These are phyloP conservation scores for Poeciliopsis presidionis DNA, from an alignment of 2,797 vertebrate species.

Conservation along the genomic window DNA sequence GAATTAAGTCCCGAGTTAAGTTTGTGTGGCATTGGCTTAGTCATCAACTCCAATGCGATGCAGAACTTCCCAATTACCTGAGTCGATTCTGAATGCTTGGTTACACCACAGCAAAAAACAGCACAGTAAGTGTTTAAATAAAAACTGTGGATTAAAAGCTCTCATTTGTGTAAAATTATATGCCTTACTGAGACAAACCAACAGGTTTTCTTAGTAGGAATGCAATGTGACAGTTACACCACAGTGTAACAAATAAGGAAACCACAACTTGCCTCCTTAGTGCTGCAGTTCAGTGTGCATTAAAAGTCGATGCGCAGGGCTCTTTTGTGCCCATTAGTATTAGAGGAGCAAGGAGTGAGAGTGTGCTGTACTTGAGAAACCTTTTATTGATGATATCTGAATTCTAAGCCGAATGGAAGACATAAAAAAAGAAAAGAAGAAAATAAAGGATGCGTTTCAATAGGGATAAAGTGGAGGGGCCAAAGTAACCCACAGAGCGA, in stretches of 20 bases:
- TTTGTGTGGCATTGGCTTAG: neutral
- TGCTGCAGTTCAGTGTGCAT: neutral
- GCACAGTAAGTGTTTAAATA: neutral
- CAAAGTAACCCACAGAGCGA: slow-evolving; percentile 1
- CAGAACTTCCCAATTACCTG: neutral
- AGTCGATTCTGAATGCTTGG: neutral
- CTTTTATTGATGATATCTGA: neutral
- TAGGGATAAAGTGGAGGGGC: slow-evolving; percentile 1
- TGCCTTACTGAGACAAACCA: neutral
- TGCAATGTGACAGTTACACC: neutral
- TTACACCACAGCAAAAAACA: neutral
- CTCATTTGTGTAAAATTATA: neutral
- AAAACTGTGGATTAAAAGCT: neutral
- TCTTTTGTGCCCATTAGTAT: neutral
- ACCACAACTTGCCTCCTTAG: neutral
- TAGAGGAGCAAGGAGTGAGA: slow-evolving; percentile 5
- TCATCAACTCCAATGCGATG: neutral
- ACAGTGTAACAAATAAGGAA: neutral
- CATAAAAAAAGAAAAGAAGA: neutral
- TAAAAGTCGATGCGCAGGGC: neutral
- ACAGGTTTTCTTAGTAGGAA: neutral
- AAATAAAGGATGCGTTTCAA: slow-evolving; percentile 12
- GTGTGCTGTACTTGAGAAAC: neutral
- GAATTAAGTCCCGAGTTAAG: neutral
- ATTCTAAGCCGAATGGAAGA: slow-evolving; percentile 2